These are phyloP conservation scores for Rallus crepitans DNA, from an alignment of 2,797 vertebrate genomes.

Conservation along the genomic window DNA sequence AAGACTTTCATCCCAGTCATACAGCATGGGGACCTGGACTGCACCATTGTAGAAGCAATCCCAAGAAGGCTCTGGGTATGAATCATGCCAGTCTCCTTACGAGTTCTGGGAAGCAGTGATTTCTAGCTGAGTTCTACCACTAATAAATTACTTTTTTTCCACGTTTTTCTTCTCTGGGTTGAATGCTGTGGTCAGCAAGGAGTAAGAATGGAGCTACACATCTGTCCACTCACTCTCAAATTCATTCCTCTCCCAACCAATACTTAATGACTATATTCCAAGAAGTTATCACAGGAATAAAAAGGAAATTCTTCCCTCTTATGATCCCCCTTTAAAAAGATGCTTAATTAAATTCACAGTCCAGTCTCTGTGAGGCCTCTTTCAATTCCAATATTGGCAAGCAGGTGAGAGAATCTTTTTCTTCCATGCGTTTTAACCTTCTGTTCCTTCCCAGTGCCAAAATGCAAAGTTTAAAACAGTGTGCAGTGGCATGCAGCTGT, in stretches of 20 bases:
- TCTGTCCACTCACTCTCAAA: background rate
- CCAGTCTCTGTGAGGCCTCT: background rate
- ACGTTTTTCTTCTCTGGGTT: background rate
- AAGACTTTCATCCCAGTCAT: background rate
- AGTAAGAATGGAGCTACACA: background rate
- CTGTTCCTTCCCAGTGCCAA: constrained; percentile 28
- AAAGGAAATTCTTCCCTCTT: constrained; percentile 25
- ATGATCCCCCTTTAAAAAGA: background rate
- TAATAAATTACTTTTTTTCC: background rate
- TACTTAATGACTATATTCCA: background rate
- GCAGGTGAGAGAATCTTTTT: constrained; percentile 12
- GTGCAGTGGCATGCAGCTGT: constrained; percentile 60
- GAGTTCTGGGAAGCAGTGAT: background rate
- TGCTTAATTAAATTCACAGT: constrained; percentile 44
- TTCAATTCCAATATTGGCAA: constrained; percentile 30
- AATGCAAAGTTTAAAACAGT: constrained; percentile 44
- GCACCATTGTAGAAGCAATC: background rate
- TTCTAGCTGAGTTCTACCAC: background rate
- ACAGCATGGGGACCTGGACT: background rate
- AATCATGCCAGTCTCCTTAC: background rate
- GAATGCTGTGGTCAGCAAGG: background rate
- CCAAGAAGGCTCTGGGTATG: background rate
- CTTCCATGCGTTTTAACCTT: constrained; percentile 8
- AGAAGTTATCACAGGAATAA: background rate
- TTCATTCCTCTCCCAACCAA: background rate